Evolutionary conservation across 2,888 invertebrate genomes (phyloP).

Genomic region (Alentia gelatinosa): DNA sequence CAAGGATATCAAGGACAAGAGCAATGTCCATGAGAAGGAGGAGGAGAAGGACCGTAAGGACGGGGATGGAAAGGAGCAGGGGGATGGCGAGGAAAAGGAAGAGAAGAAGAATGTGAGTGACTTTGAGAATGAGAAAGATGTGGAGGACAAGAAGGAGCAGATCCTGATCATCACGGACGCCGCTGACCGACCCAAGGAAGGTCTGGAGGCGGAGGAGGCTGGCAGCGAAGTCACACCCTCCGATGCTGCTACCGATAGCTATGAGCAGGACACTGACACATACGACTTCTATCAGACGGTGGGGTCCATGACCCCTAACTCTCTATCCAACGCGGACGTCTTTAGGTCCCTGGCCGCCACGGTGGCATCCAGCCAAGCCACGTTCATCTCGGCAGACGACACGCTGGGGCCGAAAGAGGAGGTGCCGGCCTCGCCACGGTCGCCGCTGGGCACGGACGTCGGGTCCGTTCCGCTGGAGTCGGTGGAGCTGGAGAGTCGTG

Average conservation of each 20-base stretch:
- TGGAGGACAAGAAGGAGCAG: not conserved
- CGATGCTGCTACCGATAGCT: slow-evolving; percentile 40
- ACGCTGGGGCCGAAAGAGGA: not conserved
- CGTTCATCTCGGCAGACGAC: slow-evolving; percentile 35
- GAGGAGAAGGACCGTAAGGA: not conserved
- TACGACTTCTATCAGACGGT: slow-evolving; percentile 42
- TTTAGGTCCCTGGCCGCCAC: slow-evolving; percentile 22
- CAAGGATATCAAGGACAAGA: not conserved
- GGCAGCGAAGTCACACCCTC: slow-evolving; percentile 20
- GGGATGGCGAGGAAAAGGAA: not conserved
- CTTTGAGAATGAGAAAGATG: not conserved
- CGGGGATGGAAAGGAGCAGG: not conserved
- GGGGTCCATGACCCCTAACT: slow-evolving; percentile 30
- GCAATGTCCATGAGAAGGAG: not conserved
- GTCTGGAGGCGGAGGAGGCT: not conserved
- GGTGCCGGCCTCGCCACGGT: not conserved
- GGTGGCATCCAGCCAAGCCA: slow-evolving; percentile 33
- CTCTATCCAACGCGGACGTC: slow-evolving; percentile 9
- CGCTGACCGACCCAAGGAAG: not conserved
- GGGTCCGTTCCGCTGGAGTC: not conserved
- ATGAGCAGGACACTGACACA: slow-evolving; percentile 49
- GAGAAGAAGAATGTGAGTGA: not conserved
- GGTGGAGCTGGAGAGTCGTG: not conserved
- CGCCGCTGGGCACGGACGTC: not conserved
- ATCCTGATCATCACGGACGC: slow-evolving; percentile 3